Evolutionary conservation across 1,140 invertebrate species (phyloP).

Genomic region (Danaus plexippus): DNA sequence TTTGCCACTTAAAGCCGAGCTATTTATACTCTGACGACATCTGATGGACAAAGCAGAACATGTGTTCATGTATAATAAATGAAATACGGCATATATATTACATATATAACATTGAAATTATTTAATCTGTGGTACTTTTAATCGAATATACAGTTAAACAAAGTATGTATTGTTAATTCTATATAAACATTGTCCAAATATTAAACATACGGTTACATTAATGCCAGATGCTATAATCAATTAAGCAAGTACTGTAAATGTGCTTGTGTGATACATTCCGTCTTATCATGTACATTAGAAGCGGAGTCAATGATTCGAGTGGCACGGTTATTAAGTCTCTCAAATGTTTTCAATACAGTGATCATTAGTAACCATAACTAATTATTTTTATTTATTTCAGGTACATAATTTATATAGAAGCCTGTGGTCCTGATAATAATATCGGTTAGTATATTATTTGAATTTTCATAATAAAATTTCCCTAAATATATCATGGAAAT

Average conservation of each 20-base stretch:
- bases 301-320: constrained; percentile 21
- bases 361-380: constrained; percentile 7
- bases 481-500: too few species aligned
- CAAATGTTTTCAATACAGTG: too few species aligned
- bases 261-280: constrained; percentile 26
- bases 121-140: too few species aligned
- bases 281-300: constrained; percentile 25
- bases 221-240: constrained; percentile 53
- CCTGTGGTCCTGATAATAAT: too few species aligned
- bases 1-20: constrained; percentile 57
- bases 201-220: constrained; percentile 24
- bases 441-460: too few species aligned
- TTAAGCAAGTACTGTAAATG: constrained; percentile 35
- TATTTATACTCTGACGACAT: constrained; percentile 54
- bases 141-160: too few species aligned
- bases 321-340: too few species aligned
- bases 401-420: constrained; percentile 9
- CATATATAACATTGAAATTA: background rate
- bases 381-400: constrained; percentile 21
- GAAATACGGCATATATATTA: background rate
- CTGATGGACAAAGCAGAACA: constrained; percentile 40
- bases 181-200: too few species aligned
- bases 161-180: too few species aligned
- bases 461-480: too few species aligned
- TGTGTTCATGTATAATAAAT: constrained; percentile 32